Evolutionary conservation across 2,888 invertebrate species (phyloP), one percentile per base, ranked within the genome.

Genomic region (Leptarthrus brevirostris): DNA sequence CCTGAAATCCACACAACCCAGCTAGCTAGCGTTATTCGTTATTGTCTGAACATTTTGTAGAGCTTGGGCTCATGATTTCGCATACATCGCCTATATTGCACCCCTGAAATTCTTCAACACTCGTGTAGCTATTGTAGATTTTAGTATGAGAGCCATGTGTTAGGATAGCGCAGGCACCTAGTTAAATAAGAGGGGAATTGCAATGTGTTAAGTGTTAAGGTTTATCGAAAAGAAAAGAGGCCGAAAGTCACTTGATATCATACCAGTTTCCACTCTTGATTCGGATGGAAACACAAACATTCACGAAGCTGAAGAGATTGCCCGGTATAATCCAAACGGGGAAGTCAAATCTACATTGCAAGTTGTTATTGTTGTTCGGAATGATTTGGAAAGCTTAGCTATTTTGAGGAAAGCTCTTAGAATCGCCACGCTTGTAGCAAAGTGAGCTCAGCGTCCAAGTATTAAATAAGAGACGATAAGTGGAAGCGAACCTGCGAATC

Each of bases 211-310:
- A n/a, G n/a, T n/a, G n/a, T n/a, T n/a, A n/a, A n/a, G 56, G 24
- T 56, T 56, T 56, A 56, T 56, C 56, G 26, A 30, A 56, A 56
- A 56, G n/a, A n/a, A 30, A 24, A 10, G 30, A 56, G 56, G 56
- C 56, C 30, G 56, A 56, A 56, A 56, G 56, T 56, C 56, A 56
- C 30, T 56, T 54, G 6, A 56, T 56, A 54, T 56, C 30, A 30
- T 30, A 30, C 4, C 8, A n/a, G n/a, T n/a, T n/a, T n/a, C n/a
- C n/a, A n/a, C n/a, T n/a, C n/a, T n/a, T n/a, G n/a, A n/a, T n/a
- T n/a, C n/a, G n/a, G n/a, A n/a, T n/a, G n/a, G n/a, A n/a, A n/a
- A n/a, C n/a, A n/a, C n/a, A n/a, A n/a, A n/a, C n/a, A n/a, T n/a
- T n/a, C n/a, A n/a, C n/a, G n/a, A n/a, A n/a, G n/a, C n/a, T n/a